phyloP scores from a whole-genome alignment of 2,113 vertebrate genomes.

The Todiramphus chloris region DNA sequence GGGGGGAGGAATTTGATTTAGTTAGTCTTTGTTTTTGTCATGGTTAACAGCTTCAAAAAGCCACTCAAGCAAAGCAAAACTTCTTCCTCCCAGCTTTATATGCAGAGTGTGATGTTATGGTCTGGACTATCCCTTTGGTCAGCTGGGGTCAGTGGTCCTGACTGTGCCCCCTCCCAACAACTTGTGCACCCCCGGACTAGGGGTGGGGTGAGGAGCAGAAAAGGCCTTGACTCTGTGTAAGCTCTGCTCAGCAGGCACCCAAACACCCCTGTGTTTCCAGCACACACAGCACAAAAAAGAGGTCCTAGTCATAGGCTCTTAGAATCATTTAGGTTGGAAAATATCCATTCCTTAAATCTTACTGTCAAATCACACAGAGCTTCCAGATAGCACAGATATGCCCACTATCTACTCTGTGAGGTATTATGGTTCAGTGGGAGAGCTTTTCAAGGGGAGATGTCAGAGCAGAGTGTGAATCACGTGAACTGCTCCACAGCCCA shows the following conservation, averaged over 20 bases:
- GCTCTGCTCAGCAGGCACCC: background rate
- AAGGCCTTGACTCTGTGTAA: background rate
- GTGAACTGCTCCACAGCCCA: background rate
- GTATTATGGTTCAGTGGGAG: background rate
- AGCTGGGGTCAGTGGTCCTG: too few relatives aligned
- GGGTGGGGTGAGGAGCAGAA: background rate
- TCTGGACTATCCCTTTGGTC: too few relatives aligned
- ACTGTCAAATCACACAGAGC: background rate
- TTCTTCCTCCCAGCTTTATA: too few relatives aligned
- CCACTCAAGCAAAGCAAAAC: background rate
- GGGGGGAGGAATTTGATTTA: background rate
- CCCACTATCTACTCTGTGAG: background rate
- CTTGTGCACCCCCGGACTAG: background rate
- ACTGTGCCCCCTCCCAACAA: too few relatives aligned
- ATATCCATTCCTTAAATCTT: background rate
- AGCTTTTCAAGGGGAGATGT: background rate
- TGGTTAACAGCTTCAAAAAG: too few relatives aligned
- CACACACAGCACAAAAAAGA: too few relatives aligned
- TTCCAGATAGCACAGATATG: background rate
- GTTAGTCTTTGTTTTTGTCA: background rate
- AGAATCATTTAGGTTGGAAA: background rate
- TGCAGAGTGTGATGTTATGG: too few relatives aligned
- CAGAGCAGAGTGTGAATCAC: background rate
- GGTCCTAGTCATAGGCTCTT: too few relatives aligned
- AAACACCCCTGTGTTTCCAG: background rate